A percentile compares a stretch with the other conserved stretches of the same genome.
Conservation (phyloP, 2,888 invertebrate species). For the Iphiclides podalirius region DNA sequence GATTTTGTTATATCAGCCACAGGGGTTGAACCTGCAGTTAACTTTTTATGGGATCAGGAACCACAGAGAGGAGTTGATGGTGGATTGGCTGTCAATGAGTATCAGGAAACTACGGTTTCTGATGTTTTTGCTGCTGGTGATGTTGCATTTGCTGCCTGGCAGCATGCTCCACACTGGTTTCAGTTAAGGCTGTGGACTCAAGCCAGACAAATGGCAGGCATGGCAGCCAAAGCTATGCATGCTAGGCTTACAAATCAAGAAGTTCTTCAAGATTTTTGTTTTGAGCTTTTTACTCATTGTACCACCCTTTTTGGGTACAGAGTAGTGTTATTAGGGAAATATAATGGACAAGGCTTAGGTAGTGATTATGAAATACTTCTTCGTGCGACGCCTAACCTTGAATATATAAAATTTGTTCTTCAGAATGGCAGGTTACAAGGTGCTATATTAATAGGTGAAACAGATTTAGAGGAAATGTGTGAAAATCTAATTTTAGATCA, state of each 20-base stretch:
- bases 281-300: constrained; percentile 98
- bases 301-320: constrained; percentile 97
- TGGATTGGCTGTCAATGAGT: constrained; percentile 92
- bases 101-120: constrained; percentile 88
- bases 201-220: constrained; percentile 97
- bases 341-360: constrained; percentile 93
- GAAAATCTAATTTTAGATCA: constrained; percentile 98
- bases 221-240: constrained; percentile 95
- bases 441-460: constrained; percentile 97
- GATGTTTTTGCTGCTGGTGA: constrained; percentile 98
- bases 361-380: constrained; percentile 90
- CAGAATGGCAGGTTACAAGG: constrained; percentile 93
- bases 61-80: constrained; percentile 83
- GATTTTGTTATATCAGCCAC: constrained; percentile 98
- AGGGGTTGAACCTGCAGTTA: constrained; percentile 88
- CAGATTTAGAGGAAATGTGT: constrained; percentile 98
- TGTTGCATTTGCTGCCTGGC: constrained; percentile 92
- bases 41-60: constrained; percentile 75
- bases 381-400: constrained; percentile 88
- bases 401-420: constrained; percentile 94
- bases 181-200: constrained; percentile 99
- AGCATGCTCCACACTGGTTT: constrained; percentile 89
- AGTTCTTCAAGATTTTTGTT: constrained; percentile 94
- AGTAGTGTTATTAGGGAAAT: constrained; percentile 94
- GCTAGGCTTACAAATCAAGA: constrained; percentile 80